Conservation (phyloP, 2,888 invertebrate genomes). For the Dolichomitus sp. region DNA sequence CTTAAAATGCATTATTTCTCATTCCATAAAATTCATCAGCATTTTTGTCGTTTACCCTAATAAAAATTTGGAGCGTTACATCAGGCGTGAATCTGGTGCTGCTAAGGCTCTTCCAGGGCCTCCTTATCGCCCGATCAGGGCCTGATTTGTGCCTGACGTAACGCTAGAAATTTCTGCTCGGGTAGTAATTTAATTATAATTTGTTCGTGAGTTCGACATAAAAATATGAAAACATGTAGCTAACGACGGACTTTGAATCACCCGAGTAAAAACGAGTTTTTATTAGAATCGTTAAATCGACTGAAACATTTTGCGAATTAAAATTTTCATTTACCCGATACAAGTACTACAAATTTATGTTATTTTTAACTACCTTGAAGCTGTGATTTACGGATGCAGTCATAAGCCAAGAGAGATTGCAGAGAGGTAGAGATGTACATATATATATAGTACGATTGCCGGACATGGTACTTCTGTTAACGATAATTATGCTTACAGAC, state of each 20-base stretch:
- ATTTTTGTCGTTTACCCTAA: too few relatives aligned
- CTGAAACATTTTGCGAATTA: background rate
- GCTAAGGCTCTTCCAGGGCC: too few relatives aligned
- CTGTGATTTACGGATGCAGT: background rate
- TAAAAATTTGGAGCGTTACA: too few relatives aligned
- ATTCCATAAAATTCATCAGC: background rate
- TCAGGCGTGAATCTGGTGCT: too few relatives aligned
- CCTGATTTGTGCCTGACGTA: too few relatives aligned
- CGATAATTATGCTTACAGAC: conserved; percentile 19
- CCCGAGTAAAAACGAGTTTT: background rate
- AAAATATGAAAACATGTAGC: background rate
- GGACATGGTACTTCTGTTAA: conserved; percentile 27
- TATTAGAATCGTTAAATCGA: background rate
- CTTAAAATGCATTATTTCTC: too few relatives aligned
- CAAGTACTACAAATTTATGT: background rate
- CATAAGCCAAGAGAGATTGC: background rate
- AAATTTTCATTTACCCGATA: background rate
- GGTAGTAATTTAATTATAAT: background rate
- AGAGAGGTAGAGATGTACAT: background rate
- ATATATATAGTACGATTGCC: background rate
- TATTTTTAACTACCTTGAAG: background rate
- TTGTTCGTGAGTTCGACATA: background rate
- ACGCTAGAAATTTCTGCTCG: too few relatives aligned
- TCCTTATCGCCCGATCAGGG: too few relatives aligned
- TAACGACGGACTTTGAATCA: background rate